These are phyloP conservation scores for Malurus alboscapulatus DNA, from an alignment of 2,113 vertebrate species.

Conservation along the genomic window DNA sequence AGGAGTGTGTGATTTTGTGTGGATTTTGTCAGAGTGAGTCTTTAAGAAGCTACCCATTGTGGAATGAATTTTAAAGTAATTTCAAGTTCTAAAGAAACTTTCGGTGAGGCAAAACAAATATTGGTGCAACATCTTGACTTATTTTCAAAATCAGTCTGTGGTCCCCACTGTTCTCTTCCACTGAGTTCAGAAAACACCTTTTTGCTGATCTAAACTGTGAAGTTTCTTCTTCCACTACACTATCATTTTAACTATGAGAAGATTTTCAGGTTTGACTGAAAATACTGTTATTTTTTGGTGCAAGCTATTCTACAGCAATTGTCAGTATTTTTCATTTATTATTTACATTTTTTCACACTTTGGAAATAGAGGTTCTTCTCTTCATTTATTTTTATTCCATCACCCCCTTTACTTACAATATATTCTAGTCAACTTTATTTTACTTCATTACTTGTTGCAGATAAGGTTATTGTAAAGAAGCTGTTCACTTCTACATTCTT, in stretches of 20 bases:
- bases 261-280: neutral
- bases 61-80: neutral
- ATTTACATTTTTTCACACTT: neutral
- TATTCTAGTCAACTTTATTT: neutral
- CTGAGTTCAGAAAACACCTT: neutral
- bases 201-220: neutral
- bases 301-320: neutral
- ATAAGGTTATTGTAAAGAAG: neutral
- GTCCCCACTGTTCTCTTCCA: neutral
- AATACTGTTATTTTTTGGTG: neutral
- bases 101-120: neutral
- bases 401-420: neutral
- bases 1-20: neutral
- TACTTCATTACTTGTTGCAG: neutral
- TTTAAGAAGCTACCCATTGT: neutral
- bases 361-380: neutral
- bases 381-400: neutral
- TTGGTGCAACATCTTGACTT: neutral
- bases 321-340: neutral
- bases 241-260: neutral
- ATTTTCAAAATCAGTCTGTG: neutral
- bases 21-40: neutral
- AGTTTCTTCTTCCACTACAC: neutral
- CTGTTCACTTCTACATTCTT: neutral
- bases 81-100: neutral